A percentile compares a stretch with the other conserved stretches of the same genome.
Conservation (phyloP, 2,113 vertebrate species). For the Himantopus leucocephalus region DNA sequence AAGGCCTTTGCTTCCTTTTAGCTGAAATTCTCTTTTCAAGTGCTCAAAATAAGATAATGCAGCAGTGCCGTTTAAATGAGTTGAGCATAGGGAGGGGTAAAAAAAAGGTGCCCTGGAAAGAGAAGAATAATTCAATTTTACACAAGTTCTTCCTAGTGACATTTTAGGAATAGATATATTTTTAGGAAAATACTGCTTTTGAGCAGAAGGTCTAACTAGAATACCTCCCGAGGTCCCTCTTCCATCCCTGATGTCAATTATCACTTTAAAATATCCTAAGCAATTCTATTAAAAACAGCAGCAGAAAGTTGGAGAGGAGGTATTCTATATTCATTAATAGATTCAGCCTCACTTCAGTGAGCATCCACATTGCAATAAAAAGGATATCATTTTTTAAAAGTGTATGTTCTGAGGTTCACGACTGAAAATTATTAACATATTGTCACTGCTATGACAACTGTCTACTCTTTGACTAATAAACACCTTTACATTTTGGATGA, state of each 20-base stretch:
- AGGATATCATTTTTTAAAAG: not conserved
- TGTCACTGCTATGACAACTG: not conserved
- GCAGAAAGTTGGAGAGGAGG: not conserved
- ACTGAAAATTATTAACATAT: not conserved
- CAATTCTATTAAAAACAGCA: not conserved
- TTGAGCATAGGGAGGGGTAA: not conserved
- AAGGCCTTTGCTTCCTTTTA: not conserved
- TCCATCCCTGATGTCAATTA: not conserved
- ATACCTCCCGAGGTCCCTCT: not conserved
- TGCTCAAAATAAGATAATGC: not conserved
- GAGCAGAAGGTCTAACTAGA: not conserved
- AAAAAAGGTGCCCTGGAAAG: not conserved
- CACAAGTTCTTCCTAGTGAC: not conserved
- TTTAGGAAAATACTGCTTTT: not conserved
- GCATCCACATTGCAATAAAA: not conserved
- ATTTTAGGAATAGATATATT: not conserved
- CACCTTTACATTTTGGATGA: not conserved
- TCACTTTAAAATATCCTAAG: not conserved
- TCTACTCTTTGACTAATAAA: not conserved
- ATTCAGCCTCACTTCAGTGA: not conserved
- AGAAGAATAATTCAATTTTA: not conserved
- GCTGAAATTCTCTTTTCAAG: not conserved
- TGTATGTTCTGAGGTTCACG: not conserved
- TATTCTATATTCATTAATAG: not conserved
- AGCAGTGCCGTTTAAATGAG: not conserved